Conservation (phyloP, 2,113 vertebrate genomes). For the Zapus hudsonius region DNA sequence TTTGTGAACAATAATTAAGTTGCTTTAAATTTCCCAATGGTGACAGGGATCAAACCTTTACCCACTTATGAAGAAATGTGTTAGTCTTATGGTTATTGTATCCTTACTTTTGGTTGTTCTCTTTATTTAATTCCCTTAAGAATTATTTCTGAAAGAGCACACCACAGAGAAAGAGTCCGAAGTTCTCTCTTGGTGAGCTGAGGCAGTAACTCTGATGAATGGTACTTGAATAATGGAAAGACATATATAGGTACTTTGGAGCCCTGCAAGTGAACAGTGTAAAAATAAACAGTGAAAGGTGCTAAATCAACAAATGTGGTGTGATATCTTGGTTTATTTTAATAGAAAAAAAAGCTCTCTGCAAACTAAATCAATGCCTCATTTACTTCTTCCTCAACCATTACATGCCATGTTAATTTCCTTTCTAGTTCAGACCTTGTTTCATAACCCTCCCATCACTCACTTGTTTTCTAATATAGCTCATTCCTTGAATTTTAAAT, state of each 20-base stretch:
- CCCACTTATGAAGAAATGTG: neutral
- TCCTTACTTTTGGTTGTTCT: neutral
- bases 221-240: slow-evolving; percentile 28
- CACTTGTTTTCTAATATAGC: neutral
- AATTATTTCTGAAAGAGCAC: slow-evolving; percentile 45
- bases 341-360: slow-evolving; percentile 49
- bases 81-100: neutral
- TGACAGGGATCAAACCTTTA: neutral
- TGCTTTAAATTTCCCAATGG: too few relatives aligned
- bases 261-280: slow-evolving; percentile 41
- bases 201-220: slow-evolving; percentile 42
- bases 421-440: neutral
- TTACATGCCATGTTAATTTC: slow-evolving; percentile 11
- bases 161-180: neutral
- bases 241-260: slow-evolving; percentile 71
- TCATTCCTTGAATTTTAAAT: slow-evolving; percentile 7
- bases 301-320: slow-evolving; percentile 58
- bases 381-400: slow-evolving; percentile 41
- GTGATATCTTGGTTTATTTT: slow-evolving; percentile 56
- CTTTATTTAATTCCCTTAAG: slow-evolving; percentile 23
- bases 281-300: slow-evolving; percentile 69
- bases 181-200: neutral
- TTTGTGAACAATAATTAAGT: neutral
- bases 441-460: neutral
- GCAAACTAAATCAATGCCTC: slow-evolving; percentile 57